A percentile compares a stretch with the other conserved stretches of the same genome.
These are phyloP conservation scores for Acanthis flammea DNA, from an alignment of 2,797 vertebrate species.

Conservation along the genomic window DNA sequence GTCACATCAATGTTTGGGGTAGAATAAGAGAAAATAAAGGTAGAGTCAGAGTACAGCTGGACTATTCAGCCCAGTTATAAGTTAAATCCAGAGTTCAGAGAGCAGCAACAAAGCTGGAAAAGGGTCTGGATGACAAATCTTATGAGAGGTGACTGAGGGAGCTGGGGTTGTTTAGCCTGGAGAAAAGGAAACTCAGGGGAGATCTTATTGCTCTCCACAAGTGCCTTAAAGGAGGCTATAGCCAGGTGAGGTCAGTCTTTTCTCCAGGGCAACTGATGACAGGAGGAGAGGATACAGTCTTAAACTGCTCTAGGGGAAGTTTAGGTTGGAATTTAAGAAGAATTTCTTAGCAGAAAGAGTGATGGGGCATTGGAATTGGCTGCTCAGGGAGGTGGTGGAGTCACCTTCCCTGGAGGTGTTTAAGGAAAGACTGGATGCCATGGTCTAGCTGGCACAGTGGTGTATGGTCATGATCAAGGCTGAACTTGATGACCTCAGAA, in stretches of 20 bases:
- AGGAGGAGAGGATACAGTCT: neutral
- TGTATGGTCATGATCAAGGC: neutral
- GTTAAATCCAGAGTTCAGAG: neutral
- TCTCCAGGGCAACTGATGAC: neutral
- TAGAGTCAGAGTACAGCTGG: neutral
- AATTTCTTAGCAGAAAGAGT: neutral
- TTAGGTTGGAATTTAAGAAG: neutral
- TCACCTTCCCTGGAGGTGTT: accelerated
- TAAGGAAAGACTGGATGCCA: neutral
- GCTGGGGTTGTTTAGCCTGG: neutral
- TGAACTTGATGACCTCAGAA: accelerated
- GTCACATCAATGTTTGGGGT: neutral
- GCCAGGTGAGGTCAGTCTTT: neutral
- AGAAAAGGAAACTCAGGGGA: neutral
- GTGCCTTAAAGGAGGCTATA: neutral
- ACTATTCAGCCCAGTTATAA: neutral
- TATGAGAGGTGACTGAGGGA: neutral
- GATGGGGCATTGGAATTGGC: neutral
- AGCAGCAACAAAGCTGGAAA: neutral
- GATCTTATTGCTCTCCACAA: neutral
- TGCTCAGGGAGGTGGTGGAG: neutral
- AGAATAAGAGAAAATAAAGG: neutral
- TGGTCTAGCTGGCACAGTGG: neutral
- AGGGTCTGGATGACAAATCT: neutral
- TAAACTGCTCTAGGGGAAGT: neutral